phyloP scores from a whole-genome alignment of 2,797 vertebrate genomes.

The Sphenopsis melanotis region DNA sequence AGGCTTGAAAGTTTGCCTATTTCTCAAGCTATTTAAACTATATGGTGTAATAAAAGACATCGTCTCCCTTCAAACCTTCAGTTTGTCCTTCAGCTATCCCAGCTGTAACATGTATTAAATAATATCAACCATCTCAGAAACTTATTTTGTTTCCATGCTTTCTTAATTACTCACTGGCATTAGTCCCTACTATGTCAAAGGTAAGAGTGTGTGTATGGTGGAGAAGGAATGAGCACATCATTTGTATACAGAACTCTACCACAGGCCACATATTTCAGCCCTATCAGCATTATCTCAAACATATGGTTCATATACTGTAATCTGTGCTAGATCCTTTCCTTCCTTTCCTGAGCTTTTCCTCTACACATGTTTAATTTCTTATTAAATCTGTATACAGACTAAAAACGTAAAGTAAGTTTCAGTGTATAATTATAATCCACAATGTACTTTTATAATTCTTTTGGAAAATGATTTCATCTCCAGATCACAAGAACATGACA shows the following conservation, averaged over 20 bases:
- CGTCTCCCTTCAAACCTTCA: neutral
- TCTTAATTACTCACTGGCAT: constrained; percentile 18
- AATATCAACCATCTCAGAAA: neutral
- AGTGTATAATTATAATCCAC: neutral
- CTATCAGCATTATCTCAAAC: constrained; percentile 28
- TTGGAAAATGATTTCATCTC: neutral
- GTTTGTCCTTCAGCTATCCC: neutral
- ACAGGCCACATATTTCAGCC: neutral
- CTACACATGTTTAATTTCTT: neutral
- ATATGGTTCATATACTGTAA: neutral
- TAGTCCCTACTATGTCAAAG: neutral
- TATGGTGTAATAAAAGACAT: neutral
- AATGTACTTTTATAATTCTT: neutral
- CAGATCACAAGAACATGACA: neutral
- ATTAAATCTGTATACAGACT: neutral
- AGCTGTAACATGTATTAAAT: neutral
- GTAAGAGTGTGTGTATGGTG: neutral
- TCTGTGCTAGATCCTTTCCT: constrained; percentile 33
- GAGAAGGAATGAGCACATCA: neutral
- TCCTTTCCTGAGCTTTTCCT: constrained; percentile 14
- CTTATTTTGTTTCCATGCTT: neutral
- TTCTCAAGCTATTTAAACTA: neutral
- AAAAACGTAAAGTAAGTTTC: neutral
- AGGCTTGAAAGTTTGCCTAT: constrained; percentile 3
- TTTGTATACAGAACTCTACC: neutral